phyloP scores from a whole-genome alignment of 2,113 vertebrate genomes.

The Xiphophorus hellerii region DNA sequence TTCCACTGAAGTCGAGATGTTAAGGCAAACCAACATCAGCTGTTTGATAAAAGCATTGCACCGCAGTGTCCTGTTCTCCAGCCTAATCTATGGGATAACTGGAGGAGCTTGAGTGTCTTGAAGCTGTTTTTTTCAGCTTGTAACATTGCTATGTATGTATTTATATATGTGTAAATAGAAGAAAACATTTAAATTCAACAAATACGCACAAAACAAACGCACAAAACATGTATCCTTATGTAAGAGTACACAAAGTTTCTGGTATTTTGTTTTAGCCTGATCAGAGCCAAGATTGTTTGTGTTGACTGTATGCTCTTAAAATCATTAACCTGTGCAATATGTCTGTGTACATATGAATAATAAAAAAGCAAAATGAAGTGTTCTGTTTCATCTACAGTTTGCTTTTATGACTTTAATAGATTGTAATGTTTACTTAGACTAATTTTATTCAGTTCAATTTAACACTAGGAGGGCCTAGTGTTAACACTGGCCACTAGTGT shows the following conservation, averaged over 20 bases:
- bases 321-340: conserved; percentile 66
- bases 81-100: conserved; percentile 7
- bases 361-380: conserved; percentile 35
- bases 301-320: conserved; percentile 43
- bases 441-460: too few species aligned
- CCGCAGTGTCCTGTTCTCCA: not conserved
- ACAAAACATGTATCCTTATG: conserved; percentile 63
- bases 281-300: conserved; percentile 44
- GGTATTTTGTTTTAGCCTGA: conserved; percentile 32
- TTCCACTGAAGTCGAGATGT: not conserved
- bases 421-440: not conserved
- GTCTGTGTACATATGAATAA: conserved; percentile 63
- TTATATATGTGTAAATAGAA: conserved; percentile 64
- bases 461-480: too few species aligned
- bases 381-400: not conserved
- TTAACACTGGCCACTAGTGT: too few species aligned
- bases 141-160: conserved; percentile 52
- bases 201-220: conserved; percentile 66
- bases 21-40: conserved; percentile 1
- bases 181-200: conserved; percentile 61
- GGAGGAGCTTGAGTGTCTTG: conserved; percentile 44
- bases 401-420: not conserved
- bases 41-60: conserved; percentile 1
- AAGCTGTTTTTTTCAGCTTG: conserved; percentile 52
- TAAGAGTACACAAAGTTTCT: conserved; percentile 22